These are phyloP conservation scores for Caenorhabditis sinica DNA, from an alignment of 2,888 invertebrate species.

Conservation along the genomic window DNA sequence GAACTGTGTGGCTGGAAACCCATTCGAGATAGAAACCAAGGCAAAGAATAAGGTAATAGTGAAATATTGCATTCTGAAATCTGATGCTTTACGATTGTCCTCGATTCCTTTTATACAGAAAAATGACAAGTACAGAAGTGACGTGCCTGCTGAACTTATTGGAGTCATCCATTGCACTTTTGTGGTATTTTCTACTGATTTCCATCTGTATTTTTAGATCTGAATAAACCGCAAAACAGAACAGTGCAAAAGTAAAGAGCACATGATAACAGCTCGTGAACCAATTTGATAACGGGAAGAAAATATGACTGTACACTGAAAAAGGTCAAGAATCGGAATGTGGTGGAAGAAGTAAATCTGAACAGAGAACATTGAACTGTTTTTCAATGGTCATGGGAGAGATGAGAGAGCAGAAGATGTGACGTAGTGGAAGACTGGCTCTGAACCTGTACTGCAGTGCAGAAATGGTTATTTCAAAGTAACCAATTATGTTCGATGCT, in stretches of 20 bases:
- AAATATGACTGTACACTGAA: slow-evolving; percentile 2
- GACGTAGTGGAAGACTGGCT: no score
- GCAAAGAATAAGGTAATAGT: not conserved
- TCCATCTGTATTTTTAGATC: slow-evolving; percentile 15
- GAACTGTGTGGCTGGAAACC: slow-evolving; percentile 33
- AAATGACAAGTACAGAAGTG: slow-evolving; percentile 3
- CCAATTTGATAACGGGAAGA: slow-evolving; percentile 10
- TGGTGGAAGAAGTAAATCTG: not conserved
- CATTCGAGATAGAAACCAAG: not conserved
- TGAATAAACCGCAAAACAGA: not conserved
- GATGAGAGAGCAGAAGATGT: no score
- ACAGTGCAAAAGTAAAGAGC: slow-evolving; percentile 9
- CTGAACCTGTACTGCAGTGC: no score
- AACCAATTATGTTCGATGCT: no score
- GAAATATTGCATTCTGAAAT: not conserved
- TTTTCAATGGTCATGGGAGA: not conserved
- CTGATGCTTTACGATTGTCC: not conserved
- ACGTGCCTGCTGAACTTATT: slow-evolving; percentile 3
- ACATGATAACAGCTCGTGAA: slow-evolving; percentile 8
- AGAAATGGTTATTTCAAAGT: no score
- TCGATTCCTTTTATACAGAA: slow-evolving; percentile 4
- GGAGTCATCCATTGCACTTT: slow-evolving; percentile 3
- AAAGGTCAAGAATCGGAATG: slow-evolving; percentile 28
- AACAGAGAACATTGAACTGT: not conserved
- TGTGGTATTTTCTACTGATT: slow-evolving; percentile 6